phyloP scores from a whole-genome alignment of 2,888 invertebrate genomes.

The Apamea epomidion region DNA sequence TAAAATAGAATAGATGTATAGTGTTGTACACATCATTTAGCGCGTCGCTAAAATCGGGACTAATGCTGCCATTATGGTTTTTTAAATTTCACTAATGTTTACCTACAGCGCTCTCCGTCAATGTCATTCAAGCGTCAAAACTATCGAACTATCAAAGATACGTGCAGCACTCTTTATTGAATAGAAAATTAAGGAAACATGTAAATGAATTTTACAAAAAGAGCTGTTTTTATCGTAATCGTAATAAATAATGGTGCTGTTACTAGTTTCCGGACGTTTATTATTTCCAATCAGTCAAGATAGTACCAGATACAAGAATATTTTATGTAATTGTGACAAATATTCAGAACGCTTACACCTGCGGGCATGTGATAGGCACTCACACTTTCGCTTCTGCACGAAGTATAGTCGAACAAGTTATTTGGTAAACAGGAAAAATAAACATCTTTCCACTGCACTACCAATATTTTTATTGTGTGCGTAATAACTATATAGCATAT shows the following conservation, averaged over 20 bases:
- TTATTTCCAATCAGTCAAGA: background rate
- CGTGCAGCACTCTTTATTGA: background rate
- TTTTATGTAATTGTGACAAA: background rate
- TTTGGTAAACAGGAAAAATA: background rate
- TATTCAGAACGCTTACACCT: background rate
- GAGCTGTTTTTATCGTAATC: background rate
- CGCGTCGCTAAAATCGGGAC: no score
- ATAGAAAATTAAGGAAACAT: background rate
- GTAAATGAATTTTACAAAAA: background rate
- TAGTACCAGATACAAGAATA: background rate
- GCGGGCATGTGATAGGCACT: background rate
- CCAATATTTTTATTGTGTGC: background rate
- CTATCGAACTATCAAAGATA: no score
- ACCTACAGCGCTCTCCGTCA: background rate
- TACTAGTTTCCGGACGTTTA: background rate
- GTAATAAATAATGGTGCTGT: background rate
- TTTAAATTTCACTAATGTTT: background rate
- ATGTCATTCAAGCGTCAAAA: background rate
- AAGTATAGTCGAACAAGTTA: slow-evolving; percentile 25
- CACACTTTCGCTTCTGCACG: slow-evolving; percentile 10
- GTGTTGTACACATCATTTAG: background rate
- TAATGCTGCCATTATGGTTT: background rate
- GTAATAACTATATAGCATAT: background rate
- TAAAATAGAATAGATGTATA: background rate
- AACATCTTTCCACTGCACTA: background rate